Evolutionary conservation across 2,888 invertebrate genomes (phyloP).

Genomic region (Acleris holmiana): DNA sequence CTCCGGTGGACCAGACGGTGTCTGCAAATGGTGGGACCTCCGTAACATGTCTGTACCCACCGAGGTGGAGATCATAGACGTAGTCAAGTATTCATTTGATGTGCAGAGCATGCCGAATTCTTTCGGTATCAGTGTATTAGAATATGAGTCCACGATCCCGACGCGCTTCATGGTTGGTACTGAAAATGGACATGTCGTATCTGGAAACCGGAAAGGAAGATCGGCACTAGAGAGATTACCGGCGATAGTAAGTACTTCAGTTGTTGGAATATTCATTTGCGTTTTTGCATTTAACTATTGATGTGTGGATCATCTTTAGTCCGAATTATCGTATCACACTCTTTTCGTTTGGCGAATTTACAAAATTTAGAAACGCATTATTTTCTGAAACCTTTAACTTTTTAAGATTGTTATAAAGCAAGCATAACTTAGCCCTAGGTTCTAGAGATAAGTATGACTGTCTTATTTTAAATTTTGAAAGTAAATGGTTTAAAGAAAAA

Average conservation of each 20-base stretch:
- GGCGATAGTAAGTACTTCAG: slow-evolving; percentile 44
- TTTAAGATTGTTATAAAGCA: no score
- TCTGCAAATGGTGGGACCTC: slow-evolving; percentile 92
- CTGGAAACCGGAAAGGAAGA: slow-evolving; percentile 89
- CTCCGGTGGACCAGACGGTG: slow-evolving; percentile 95
- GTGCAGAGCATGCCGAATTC: slow-evolving; percentile 80
- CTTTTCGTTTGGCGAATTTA: no score
- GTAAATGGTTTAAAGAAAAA: no score
- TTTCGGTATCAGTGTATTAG: slow-evolving; percentile 85
- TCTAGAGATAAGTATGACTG: no score
- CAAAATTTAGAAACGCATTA: no score
- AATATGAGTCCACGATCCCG: slow-evolving; percentile 90
- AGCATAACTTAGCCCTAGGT: no score
- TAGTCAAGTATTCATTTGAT: slow-evolving; percentile 81
- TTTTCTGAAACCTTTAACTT: no score
- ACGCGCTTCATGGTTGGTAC: slow-evolving; percentile 90
- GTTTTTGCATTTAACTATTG: no score
- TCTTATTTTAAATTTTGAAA: no score
- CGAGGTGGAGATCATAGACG: slow-evolving; percentile 87
- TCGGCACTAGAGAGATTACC: slow-evolving; percentile 86
- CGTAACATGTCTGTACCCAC: slow-evolving; percentile 86
- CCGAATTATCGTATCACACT: no score
- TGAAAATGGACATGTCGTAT: slow-evolving; percentile 86
- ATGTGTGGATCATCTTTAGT: no score
- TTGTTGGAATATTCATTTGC: no score